These are phyloP conservation scores for Acronicta alni DNA, from an alignment of 2,888 invertebrate species.

Conservation along the genomic window DNA sequence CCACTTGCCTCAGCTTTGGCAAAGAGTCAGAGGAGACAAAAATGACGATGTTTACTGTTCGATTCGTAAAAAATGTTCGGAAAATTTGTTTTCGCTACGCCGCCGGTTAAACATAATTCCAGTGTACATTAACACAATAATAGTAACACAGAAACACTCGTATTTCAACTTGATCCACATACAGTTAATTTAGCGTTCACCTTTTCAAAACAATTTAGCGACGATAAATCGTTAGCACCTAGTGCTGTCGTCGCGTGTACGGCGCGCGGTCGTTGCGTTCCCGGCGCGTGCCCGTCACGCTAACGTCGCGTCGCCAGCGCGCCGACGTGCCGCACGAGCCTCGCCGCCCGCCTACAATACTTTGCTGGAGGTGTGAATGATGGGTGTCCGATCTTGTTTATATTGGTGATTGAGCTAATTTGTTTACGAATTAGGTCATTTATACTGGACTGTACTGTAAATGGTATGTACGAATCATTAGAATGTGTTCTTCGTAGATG, in stretches of 20 bases:
- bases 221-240: conserved; percentile 77
- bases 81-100: neutral
- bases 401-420: conserved; percentile 53
- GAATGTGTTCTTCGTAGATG: neutral
- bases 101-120: conserved; percentile 21
- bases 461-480: neutral
- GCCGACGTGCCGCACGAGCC: conserved; percentile 48
- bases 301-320: conserved; percentile 41
- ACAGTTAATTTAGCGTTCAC: conserved; percentile 72
- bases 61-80: conserved; percentile 8
- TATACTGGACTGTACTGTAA: conserved; percentile 9
- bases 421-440: conserved; percentile 44
- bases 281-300: conserved; percentile 50
- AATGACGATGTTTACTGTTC: too few species aligned
- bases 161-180: conserved; percentile 55
- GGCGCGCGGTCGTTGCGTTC: conserved; percentile 61
- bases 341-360: conserved; percentile 48
- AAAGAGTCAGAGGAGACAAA: too few species aligned
- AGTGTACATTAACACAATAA: conserved; percentile 36
- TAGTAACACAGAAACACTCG: conserved; percentile 41
- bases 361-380: conserved; percentile 74
- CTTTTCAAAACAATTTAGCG: conserved; percentile 78
- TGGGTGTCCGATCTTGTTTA: conserved; percentile 70
- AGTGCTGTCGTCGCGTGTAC: conserved; percentile 70
- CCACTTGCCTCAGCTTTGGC: too few species aligned